A percentile compares a stretch with the other conserved stretches of the same genome.
Conservation (phyloP, 2,888 invertebrate species). For the Lycocerus yunnanus region DNA sequence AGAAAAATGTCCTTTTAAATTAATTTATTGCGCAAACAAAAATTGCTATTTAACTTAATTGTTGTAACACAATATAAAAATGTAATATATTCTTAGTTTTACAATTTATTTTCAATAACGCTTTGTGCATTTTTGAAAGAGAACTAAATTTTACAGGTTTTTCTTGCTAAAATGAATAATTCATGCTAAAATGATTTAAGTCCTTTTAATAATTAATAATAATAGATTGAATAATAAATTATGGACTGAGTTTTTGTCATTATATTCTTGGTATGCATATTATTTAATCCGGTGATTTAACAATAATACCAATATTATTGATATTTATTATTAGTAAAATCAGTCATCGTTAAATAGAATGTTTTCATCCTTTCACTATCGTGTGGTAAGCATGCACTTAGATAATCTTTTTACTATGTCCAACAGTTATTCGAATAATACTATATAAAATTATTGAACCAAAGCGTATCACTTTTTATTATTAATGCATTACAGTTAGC, state of each 20-base stretch:
- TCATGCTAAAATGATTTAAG: too few species aligned
- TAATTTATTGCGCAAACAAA: too few species aligned
- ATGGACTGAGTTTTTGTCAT: not conserved
- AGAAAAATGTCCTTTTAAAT: too few species aligned
- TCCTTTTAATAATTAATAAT: too few species aligned
- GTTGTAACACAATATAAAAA: too few species aligned
- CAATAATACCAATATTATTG: not conserved
- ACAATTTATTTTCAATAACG: too few species aligned
- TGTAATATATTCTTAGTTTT: too few species aligned
- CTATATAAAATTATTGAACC: not conserved
- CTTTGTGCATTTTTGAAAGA: too few species aligned
- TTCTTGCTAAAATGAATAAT: too few species aligned
- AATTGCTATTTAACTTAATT: too few species aligned
- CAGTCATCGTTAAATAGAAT: not conserved
- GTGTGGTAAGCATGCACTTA: not conserved
- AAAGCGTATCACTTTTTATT: slow-evolving; percentile 1
- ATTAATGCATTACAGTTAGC: not conserved
- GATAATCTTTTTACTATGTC: not conserved
- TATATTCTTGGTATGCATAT: not conserved
- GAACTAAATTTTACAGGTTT: too few species aligned
- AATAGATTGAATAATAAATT: too few species aligned
- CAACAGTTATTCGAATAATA: not conserved
- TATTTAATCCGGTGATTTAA: not conserved
- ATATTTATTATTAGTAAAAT: not conserved
- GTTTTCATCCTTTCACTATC: not conserved